Evolutionary conservation across 2,888 invertebrate genomes (phyloP), one percentile per base, ranked within the genome.

Genomic region (Tiliacea aurago): DNA sequence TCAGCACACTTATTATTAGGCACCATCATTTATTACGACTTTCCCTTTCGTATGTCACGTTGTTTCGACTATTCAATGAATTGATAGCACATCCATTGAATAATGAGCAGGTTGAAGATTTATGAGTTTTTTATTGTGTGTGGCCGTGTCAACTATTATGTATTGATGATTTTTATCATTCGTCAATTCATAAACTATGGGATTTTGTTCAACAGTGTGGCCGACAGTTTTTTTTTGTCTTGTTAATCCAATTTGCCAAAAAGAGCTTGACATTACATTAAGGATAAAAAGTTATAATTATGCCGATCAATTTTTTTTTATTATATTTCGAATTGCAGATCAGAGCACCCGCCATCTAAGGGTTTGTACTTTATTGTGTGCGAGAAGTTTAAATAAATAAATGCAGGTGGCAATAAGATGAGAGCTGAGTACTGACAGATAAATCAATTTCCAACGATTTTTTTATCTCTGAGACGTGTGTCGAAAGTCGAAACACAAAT

Each of bases 401-500:
- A 13, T 28, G 28, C 59, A 69, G 23, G 37, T 73, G 68, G 56
- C 61, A 62, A 15, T 64, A 65, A 63, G 28, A 78, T 41, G 37
- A 73, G 59, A 66, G 43, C 33, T 68, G 49, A 49, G 41, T 61
- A 71, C 55, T 76, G 43, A 78, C 41, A 56, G 76, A 84, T 87
- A 89, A 90, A 90, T 91, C 85, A 88, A 91, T 90, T 90, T 87
- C 69, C 76, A 77, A 78, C 70, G 83, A 75, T 75, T 74, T 86
- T 89, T 89, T 87, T 87, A 82, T 89, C 84, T 85, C 55, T 72
- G 3, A 65, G 77, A 80, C 86, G 85, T 87, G 85, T 89, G 82
- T 87, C 73, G 89, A 87, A 89, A 89, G 82, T 87, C 73, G 89
- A 87, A 89, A 89, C 79, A 88, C 86, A 90, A 89, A 89, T 91